phyloP scores from a whole-genome alignment of 2,113 vertebrate species.

The Echinops telfairi region DNA sequence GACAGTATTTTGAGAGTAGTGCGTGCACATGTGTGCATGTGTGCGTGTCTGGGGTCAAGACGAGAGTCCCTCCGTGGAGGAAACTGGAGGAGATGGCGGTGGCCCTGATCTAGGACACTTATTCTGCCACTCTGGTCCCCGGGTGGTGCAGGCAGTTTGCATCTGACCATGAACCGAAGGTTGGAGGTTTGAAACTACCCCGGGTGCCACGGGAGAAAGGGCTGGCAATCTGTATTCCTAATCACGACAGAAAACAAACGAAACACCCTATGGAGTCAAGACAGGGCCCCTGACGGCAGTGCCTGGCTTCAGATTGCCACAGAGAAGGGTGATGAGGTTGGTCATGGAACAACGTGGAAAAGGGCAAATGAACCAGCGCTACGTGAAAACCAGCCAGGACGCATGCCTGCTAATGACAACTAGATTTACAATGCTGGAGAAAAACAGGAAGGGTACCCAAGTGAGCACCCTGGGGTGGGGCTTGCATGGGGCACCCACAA shows the following conservation, averaged over 20 bases:
- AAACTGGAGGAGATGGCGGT: background rate
- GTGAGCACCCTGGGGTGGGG: background rate
- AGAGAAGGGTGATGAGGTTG: background rate
- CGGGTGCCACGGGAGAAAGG: background rate
- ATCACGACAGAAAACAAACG: background rate
- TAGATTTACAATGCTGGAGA: background rate
- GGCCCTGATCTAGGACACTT: background rate
- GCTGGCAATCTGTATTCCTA: background rate
- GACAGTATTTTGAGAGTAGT: background rate
- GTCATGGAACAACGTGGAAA: background rate
- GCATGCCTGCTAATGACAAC: background rate
- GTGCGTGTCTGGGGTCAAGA: background rate
- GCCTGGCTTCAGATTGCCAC: background rate
- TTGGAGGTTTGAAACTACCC: background rate
- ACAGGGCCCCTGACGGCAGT: background rate
- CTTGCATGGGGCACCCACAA: background rate
- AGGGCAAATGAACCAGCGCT: background rate
- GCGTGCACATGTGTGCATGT: background rate
- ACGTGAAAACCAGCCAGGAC: no score
- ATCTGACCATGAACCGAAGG: background rate
- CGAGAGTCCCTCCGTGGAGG: background rate
- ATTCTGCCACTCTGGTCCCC: background rate
- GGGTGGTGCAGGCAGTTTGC: background rate
- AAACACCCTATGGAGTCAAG: background rate
- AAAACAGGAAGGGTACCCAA: background rate